phyloP scores from a whole-genome alignment of 2,888 invertebrate species.

The Barypeithes pellucidus region DNA sequence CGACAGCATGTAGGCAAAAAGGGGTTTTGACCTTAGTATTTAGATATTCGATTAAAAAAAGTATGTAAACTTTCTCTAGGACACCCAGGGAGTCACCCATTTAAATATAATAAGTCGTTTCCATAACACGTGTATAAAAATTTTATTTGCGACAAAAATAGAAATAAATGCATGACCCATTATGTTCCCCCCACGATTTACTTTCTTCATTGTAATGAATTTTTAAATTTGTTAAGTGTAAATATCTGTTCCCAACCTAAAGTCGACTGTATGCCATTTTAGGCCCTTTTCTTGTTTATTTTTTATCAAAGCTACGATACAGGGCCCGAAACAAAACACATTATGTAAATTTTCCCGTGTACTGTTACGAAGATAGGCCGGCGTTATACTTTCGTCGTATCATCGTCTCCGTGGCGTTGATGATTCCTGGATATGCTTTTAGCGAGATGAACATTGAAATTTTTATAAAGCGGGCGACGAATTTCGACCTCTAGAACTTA shows the following conservation, averaged over 20 bases:
- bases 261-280: slow-evolving; percentile 8
- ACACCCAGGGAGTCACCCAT: no score
- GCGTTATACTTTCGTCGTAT: slow-evolving; percentile 37
- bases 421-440: slow-evolving; percentile 38
- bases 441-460: slow-evolving; percentile 44
- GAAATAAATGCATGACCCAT: no score
- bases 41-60: no score
- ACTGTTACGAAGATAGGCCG: slow-evolving; percentile 43
- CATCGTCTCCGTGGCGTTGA: slow-evolving; percentile 28
- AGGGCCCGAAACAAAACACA: slow-evolving; percentile 33
- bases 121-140: no score
- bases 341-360: slow-evolving; percentile 44
- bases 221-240: slow-evolving; percentile 19
- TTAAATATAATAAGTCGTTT: no score
- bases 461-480: slow-evolving; percentile 37
- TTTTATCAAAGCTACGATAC: slow-evolving; percentile 22
- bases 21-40: no score
- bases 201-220: not conserved
- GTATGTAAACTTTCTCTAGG: no score
- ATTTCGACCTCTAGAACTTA: not conserved
- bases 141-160: no score
- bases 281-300: slow-evolving; percentile 12
- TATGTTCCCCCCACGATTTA: no score
- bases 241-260: not conserved
- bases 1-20: no score